Evolutionary conservation across 2,888 invertebrate species (phyloP).

Genomic region (Adelphocoris suturalis): DNA sequence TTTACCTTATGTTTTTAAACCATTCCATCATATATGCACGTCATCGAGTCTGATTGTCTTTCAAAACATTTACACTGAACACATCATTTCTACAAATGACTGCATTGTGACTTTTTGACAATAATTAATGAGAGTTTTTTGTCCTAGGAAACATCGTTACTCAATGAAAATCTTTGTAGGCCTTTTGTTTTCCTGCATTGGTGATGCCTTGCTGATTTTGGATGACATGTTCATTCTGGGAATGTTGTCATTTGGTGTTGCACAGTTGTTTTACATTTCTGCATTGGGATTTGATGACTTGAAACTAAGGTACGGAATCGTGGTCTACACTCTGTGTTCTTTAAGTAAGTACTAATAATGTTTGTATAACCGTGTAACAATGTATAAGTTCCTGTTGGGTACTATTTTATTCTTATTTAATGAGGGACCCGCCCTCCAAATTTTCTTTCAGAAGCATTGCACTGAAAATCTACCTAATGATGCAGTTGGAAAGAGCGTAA

Average conservation of each 20-base stretch:
- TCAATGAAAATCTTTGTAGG: background rate
- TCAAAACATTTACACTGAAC: too few relatives aligned
- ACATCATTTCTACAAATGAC: too few relatives aligned
- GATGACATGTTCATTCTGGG: constrained; percentile 29
- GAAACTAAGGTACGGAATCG: background rate
- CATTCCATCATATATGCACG: too few relatives aligned
- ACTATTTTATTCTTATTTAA: too few relatives aligned
- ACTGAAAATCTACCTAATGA: too few relatives aligned
- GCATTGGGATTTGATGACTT: constrained; percentile 54
- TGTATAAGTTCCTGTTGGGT: too few relatives aligned
- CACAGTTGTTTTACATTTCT: constrained; percentile 41
- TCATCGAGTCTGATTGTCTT: too few relatives aligned
- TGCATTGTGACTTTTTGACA: background rate
- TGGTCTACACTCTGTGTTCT: constrained; percentile 3
- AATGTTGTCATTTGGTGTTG: constrained; percentile 32
- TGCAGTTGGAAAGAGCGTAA: too few relatives aligned
- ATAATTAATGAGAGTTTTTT: background rate
- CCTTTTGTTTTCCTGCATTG: constrained; percentile 45
- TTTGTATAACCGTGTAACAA: too few relatives aligned
- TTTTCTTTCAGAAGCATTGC: too few relatives aligned
- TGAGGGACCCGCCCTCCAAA: background rate
- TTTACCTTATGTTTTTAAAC: too few relatives aligned
- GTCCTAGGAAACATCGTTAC: background rate
- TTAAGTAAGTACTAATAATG: background rate
- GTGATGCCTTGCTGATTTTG: background rate